These are phyloP conservation scores for Mastomys natalensis DNA, from an alignment of 2,113 vertebrate species.

Conservation along the genomic window DNA sequence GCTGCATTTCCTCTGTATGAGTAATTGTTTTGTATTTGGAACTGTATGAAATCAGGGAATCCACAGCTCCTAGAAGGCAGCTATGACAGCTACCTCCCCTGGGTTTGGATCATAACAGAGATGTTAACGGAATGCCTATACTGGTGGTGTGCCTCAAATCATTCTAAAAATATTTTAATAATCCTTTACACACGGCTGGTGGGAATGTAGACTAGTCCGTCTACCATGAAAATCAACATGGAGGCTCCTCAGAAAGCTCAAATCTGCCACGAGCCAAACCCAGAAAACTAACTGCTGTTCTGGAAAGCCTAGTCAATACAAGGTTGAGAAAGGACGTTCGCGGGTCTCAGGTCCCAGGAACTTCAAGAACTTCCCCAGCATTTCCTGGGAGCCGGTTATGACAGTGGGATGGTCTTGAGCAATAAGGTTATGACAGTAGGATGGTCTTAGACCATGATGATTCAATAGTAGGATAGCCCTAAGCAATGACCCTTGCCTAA, in stretches of 20 bases:
- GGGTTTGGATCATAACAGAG: not conserved
- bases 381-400: too few relatives aligned
- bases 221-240: not conserved
- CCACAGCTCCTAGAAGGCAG: not conserved
- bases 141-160: not conserved
- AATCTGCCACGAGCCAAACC: too few relatives aligned
- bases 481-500: too few relatives aligned
- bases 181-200: not conserved
- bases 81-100: not conserved
- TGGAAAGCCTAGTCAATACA: too few relatives aligned
- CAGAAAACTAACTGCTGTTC: too few relatives aligned
- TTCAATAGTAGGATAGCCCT: too few relatives aligned
- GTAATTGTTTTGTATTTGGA: not conserved
- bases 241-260: not conserved
- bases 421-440: too few relatives aligned
- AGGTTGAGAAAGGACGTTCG: too few relatives aligned
- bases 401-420: too few relatives aligned
- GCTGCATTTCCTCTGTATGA: not conserved
- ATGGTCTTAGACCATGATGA: too few relatives aligned
- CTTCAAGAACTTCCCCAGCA: too few relatives aligned
- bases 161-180: not conserved
- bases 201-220: not conserved
- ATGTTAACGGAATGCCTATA: not conserved
- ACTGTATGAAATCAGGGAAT: slow-evolving; percentile 13
- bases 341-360: too few relatives aligned